Evolutionary conservation across 2,113 vertebrate species (phyloP).

Genomic region (Tautogolabrus adspersus): DNA sequence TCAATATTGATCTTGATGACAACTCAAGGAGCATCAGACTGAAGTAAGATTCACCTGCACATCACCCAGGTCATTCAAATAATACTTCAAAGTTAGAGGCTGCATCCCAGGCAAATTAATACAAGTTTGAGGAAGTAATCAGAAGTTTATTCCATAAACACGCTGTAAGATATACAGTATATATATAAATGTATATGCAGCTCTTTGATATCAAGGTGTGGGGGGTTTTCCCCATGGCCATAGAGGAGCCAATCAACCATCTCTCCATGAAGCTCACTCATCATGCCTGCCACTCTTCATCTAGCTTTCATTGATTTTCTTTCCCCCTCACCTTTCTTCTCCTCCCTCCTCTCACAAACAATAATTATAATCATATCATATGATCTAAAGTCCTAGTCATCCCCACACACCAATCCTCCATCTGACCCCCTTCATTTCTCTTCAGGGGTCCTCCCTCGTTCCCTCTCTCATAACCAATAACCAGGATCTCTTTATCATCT

Average conservation of each 20-base stretch:
- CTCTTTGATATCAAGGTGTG: neutral
- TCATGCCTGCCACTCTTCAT: conserved; percentile 23
- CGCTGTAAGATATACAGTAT: too few relatives aligned
- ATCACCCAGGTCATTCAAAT: too few relatives aligned
- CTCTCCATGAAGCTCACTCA: conserved; percentile 4
- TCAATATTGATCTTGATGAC: too few relatives aligned
- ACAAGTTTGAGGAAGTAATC: too few relatives aligned
- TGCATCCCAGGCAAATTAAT: too few relatives aligned
- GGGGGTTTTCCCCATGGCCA: neutral
- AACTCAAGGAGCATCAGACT: too few relatives aligned
- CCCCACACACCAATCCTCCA: conserved; percentile 3
- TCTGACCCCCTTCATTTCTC: neutral
- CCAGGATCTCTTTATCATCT: conserved; percentile 41
- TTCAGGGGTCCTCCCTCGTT: neutral
- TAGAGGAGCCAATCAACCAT: conserved; percentile 9
- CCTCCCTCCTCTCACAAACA: conserved; percentile 34
- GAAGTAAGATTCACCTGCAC: too few relatives aligned
- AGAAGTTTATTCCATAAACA: too few relatives aligned
- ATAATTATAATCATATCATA: conserved; percentile 27
- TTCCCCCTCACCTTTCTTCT: conserved; percentile 9
- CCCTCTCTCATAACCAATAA: conserved; percentile 35
- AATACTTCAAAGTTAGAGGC: too few relatives aligned
- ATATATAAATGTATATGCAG: neutral
- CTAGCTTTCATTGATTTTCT: conserved; percentile 19
- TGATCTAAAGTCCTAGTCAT: conserved; percentile 7